Conservation (phyloP, 2,797 vertebrate species). For the Betta splendens region DNA sequence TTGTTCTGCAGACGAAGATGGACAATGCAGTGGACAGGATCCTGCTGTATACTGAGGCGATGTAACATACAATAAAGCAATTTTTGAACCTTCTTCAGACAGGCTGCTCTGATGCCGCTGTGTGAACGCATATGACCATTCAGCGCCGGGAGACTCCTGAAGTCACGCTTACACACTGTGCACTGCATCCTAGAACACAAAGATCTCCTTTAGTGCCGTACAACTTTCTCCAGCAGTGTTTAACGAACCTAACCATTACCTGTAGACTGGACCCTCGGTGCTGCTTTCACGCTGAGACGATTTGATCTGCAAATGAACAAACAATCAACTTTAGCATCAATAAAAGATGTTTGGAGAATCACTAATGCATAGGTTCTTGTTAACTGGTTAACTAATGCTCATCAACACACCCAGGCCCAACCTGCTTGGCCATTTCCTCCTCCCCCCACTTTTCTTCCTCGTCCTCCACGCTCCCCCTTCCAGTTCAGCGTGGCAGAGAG, state of each 20-base stretch:
- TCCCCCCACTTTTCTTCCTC: conserved; percentile 2
- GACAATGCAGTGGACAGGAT: not conserved
- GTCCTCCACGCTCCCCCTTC: conserved; percentile 4
- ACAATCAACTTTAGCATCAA: no score
- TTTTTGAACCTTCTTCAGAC: conserved; percentile 37
- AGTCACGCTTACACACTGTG: conserved; percentile 88
- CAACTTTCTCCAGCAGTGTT: no score
- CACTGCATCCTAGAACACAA: conserved; percentile 82
- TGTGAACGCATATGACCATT: conserved; percentile 95
- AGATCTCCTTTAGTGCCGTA: no score
- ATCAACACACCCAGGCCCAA: conserved; percentile 26
- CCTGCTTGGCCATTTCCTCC: not conserved
- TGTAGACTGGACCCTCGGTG: not conserved
- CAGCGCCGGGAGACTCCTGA: conserved; percentile 92
- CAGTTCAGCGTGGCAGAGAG: not conserved
- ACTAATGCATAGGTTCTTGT: no score
- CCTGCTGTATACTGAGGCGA: no score
- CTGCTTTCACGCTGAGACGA: not conserved
- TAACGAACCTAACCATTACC: no score
- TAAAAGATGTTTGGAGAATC: no score
- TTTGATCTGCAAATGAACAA: conserved; percentile 19
- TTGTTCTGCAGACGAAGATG: conserved; percentile 8
- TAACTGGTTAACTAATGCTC: no score
- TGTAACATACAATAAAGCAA: no score
- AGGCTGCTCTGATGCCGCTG: conserved; percentile 80